Percentiles rank a stretch among this genome's conserved stretches.
These are phyloP conservation scores for Antrozous pallidus DNA, from an alignment of 2,797 vertebrate species.

Conservation along the genomic window DNA sequence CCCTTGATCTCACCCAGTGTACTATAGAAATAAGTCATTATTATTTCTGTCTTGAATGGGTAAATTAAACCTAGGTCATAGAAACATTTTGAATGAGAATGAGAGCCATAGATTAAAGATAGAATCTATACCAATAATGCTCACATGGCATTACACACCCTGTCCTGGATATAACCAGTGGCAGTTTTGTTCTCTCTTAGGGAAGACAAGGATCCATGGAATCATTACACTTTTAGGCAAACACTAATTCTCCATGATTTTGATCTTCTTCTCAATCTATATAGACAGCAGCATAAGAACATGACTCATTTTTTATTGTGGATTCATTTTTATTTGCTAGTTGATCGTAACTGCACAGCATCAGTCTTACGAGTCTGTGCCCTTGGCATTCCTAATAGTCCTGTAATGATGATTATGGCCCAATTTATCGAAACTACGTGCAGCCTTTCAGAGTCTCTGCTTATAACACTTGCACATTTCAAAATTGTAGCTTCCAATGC, in stretches of 20 bases:
- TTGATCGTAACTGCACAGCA: not conserved
- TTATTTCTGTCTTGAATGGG: not conserved
- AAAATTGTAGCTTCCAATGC: not conserved
- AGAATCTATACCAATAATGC: not conserved
- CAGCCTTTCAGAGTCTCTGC: not conserved
- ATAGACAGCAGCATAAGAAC: not conserved
- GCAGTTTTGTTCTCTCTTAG: not conserved
- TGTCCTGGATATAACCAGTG: not conserved
- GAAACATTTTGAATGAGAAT: conserved; percentile 5
- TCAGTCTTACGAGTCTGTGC: not conserved
- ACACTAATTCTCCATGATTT: not conserved
- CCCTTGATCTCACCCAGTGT: not conserved
- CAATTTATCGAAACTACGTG: not conserved
- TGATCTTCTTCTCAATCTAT: not conserved
- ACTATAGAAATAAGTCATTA: not conserved
- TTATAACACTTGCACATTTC: not conserved
- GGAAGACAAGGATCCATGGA: not conserved
- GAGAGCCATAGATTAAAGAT: not conserved
- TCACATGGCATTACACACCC: not conserved
- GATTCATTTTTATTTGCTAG: conserved; percentile 25
- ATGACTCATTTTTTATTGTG: not conserved
- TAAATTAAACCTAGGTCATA: not conserved
- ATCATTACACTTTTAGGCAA: not conserved
- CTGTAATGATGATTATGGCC: not conserved
- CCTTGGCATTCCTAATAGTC: not conserved